phyloP scores from a whole-genome alignment of 2,888 invertebrate genomes.

The Plagodis pulveraria region DNA sequence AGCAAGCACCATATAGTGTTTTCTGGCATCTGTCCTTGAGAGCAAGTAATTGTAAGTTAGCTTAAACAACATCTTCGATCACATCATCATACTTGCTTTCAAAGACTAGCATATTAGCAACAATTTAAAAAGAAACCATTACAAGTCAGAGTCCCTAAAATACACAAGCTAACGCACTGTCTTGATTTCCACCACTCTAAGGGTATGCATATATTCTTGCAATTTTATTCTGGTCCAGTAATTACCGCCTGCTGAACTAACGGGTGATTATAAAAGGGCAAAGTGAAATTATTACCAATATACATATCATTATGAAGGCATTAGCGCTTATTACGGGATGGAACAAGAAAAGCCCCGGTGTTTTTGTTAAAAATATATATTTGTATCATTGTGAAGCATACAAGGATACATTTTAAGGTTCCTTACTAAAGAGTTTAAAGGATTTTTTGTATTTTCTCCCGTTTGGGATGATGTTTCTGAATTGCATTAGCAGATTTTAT shows the following conservation, averaged over 20 bases:
- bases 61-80: too few relatives aligned
- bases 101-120: too few relatives aligned
- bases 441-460: too few relatives aligned
- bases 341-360: slow-evolving; percentile 17
- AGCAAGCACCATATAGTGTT: too few relatives aligned
- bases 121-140: too few relatives aligned
- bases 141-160: not conserved
- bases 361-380: slow-evolving; percentile 24
- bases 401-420: too few relatives aligned
- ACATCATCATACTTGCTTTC: too few relatives aligned
- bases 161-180: not conserved
- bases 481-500: too few relatives aligned
- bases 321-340: slow-evolving; percentile 43
- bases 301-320: slow-evolving; percentile 54
- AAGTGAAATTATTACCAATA: slow-evolving; percentile 60
- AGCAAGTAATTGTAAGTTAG: too few relatives aligned
- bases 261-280: slow-evolving; percentile 47
- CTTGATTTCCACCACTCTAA: slow-evolving; percentile 11
- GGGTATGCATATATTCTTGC: slow-evolving; percentile 27
- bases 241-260: slow-evolving; percentile 48
- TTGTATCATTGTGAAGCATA: slow-evolving; percentile 4
- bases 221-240: slow-evolving; percentile 35
- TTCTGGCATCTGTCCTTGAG: too few relatives aligned
- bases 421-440: too few relatives aligned
- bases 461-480: too few relatives aligned